Conservation (phyloP, 1,140 invertebrate species). For the Neuroterus valhalla region DNA sequence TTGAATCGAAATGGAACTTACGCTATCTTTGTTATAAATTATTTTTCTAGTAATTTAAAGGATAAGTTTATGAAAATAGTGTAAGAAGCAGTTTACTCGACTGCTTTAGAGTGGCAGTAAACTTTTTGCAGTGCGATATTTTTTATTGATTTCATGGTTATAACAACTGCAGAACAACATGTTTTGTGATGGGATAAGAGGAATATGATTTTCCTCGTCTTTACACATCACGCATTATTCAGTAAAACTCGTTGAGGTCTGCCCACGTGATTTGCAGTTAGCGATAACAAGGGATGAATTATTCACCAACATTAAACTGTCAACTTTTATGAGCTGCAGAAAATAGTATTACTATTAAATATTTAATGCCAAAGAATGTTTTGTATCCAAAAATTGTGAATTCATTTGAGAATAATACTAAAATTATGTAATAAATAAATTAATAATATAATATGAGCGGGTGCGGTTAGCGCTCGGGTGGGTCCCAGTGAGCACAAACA, state of each 20-base stretch:
- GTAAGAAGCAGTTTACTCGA: neutral
- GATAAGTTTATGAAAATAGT: neutral
- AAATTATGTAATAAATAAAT: no score
- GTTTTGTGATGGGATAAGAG: neutral
- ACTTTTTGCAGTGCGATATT: neutral
- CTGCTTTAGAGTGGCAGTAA: neutral
- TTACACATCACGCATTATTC: neutral
- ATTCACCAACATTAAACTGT: neutral
- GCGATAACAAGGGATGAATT: conserved; percentile 14
- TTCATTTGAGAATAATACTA: no score
- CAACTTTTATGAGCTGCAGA: neutral
- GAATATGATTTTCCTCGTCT: neutral
- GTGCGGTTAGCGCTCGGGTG: no score
- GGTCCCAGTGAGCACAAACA: no score
- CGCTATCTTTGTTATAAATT: no score
- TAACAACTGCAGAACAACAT: neutral
- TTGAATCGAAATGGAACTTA: no score
- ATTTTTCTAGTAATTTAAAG: neutral
- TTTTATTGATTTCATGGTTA: conserved; percentile 9
- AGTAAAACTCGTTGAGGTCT: neutral
- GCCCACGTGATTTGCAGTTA: neutral
- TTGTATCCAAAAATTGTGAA: no score
- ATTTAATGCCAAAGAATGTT: no score
- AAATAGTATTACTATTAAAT: neutral
- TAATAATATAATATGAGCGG: no score